A percentile compares a stretch with the other conserved stretches of the same genome.
These are phyloP conservation scores for Muscicapa comitata DNA, from an alignment of 2,797 vertebrate genomes.

Conservation along the genomic window DNA sequence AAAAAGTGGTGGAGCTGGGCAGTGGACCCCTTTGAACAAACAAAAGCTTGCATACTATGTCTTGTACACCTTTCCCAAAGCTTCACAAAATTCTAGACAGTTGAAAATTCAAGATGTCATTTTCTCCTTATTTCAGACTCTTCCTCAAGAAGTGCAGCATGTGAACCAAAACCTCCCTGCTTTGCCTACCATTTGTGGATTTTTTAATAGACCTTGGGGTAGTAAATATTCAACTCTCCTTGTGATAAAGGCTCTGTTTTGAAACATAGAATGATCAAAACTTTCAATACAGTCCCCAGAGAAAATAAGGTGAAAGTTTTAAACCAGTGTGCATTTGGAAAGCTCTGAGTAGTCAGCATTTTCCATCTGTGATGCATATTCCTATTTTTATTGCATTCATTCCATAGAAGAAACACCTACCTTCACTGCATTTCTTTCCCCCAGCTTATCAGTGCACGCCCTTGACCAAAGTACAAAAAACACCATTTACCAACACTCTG, in stretches of 20 bases:
- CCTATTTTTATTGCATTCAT: not conserved
- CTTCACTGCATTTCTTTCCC: not conserved
- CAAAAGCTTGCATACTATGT: rapidly evolving
- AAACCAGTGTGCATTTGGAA: not conserved
- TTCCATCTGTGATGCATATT: not conserved
- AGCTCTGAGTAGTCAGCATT: not conserved
- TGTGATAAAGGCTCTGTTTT: not conserved
- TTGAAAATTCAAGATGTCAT: not conserved
- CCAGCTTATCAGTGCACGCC: not conserved
- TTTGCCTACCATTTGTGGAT: not conserved
- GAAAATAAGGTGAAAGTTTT: not conserved
- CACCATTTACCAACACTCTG: not conserved
- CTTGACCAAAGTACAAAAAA: not conserved
- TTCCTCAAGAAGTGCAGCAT: not conserved
- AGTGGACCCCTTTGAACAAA: not conserved
- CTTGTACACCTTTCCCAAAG: not conserved
- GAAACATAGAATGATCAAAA: not conserved
- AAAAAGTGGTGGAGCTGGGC: not conserved
- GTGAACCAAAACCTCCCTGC: not conserved
- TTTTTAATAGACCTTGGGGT: not conserved
- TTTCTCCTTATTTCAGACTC: not conserved
- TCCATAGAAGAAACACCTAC: not conserved
- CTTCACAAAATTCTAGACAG: not conserved
- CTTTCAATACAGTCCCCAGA: not conserved
- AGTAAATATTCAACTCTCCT: not conserved